Evolutionary conservation across 1,140 invertebrate genomes (phyloP), one percentile per base, ranked within the genome.

Genomic region (Arctopsyche grandis): DNA sequence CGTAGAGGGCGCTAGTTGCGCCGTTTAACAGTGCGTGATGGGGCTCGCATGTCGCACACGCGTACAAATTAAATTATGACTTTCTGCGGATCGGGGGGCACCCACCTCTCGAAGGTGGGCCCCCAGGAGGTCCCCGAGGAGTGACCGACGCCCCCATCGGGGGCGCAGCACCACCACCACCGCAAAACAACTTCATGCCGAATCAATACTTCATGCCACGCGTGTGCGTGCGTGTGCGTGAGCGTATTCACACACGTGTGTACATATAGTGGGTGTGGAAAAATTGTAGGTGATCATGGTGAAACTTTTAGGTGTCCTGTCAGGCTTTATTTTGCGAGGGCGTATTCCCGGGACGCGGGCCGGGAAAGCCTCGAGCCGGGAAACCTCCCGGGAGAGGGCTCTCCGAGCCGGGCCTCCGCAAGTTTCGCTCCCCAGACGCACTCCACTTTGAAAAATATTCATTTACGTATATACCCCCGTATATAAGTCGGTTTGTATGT

Each of bases 291-390:
- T 29, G 63, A 66, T 66, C 63, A 66, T 66, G 63, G 63, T 66
- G 63, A 66, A 66, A 66, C 63, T 66, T 66, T 66, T 66, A 66
- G 63, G 63, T 66, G 63, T 66, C 63, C 63, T 66, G 63, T 66
- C 63, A 66, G 63, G 63, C 63, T 66, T 66, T 66, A 66, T 66
- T 66, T 66, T 66, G 63, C 63, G 19, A 19, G 63, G 12, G 24
- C 63, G 63, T 66, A 48, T 71, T 71, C 69, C 44, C 69, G 26
- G 66, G 66, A 38, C 26, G 66, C 21, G 16, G n/a, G 12, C 66
- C 66, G 9, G 12, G 24, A 48, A 71, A 44, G 38, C 44, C 60
- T 26, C 24, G 69, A 24, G 44, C 69, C 29, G 38, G 69, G 38
- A 66, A 21, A 22, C 29, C 69, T 38, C 69, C 63, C 9, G 63